These are phyloP conservation scores for Micronycteris hirsuta DNA, from an alignment of 2,113 vertebrate genomes.

Conservation along the genomic window DNA sequence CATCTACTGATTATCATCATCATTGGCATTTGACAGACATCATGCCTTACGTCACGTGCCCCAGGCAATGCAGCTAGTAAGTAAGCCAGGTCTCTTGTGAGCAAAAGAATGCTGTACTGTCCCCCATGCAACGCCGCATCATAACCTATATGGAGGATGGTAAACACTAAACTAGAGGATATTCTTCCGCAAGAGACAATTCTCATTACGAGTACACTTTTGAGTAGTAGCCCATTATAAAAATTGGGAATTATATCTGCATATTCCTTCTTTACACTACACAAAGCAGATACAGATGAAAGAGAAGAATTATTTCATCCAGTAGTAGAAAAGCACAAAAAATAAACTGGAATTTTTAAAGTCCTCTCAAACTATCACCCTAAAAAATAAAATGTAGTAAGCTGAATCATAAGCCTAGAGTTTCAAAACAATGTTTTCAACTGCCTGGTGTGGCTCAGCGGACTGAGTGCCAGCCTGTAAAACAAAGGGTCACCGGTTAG, in stretches of 20 bases:
- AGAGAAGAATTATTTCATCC: not conserved
- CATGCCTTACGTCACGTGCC: not conserved
- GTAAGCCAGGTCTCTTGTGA: not conserved
- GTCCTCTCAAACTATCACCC: not conserved
- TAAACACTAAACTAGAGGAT: not conserved
- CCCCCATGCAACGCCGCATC: fast-evolving
- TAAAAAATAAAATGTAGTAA: slow-evolving; percentile 27
- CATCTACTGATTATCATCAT: not conserved
- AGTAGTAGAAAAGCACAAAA: slow-evolving; percentile 7
- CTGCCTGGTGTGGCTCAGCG: no score
- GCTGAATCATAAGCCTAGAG: not conserved
- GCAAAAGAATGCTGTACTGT: not conserved
- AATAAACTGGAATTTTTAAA: not conserved
- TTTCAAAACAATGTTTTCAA: not conserved
- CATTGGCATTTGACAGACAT: not conserved
- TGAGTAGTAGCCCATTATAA: not conserved
- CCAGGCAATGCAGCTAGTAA: not conserved
- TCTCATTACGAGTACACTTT: not conserved
- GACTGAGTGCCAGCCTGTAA: no score
- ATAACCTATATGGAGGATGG: no score
- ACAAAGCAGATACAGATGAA: not conserved
- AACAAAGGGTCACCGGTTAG: no score
- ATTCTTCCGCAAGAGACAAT: not conserved
- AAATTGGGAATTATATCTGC: not conserved
- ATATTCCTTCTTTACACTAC: not conserved